Percentiles rank a stretch among this genome's conserved stretches.
These are phyloP conservation scores for Zoanthus sociatus DNA, from an alignment of 92 coral and sea anemone genomes.

Conservation along the genomic window DNA sequence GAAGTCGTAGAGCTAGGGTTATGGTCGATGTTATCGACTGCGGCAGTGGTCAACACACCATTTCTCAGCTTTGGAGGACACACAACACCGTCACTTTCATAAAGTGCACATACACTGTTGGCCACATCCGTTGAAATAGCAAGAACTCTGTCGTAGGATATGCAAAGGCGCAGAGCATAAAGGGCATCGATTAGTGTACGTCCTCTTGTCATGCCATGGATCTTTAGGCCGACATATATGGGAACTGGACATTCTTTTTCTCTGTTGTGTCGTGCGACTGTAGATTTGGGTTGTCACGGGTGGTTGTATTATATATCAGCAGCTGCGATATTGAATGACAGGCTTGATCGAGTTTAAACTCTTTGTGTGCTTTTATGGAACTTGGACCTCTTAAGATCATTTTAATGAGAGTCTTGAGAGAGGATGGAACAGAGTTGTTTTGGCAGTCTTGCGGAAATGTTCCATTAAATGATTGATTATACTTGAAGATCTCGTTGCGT, in stretches of 20 bases:
- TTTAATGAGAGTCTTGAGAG: neutral
- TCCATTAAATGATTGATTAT: neutral
- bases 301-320: neutral
- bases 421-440: conserved; percentile 8
- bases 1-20: conserved; percentile 55
- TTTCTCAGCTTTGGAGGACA: conserved; percentile 58
- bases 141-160: conserved; percentile 54
- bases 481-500: neutral
- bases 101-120: conserved; percentile 51
- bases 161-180: conserved; percentile 45
- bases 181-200: conserved; percentile 55
- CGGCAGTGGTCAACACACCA: conserved; percentile 52
- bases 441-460: conserved; percentile 12
- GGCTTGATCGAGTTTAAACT: neutral
- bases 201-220: conserved; percentile 45
- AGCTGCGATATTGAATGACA: conserved; percentile 13
- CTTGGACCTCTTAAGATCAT: conserved; percentile 15
- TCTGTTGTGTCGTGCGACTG: conserved; percentile 40
- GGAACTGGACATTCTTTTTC: conserved; percentile 51
- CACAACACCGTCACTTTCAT: conserved; percentile 47
- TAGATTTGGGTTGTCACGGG: neutral
- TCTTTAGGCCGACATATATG: conserved; percentile 39
- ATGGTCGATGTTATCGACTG: conserved; percentile 62
- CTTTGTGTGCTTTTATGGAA: neutral
- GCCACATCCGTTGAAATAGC: conserved; percentile 45